These are phyloP conservation scores for Tarsius wallacei DNA, from an alignment of 2,797 vertebrate species.

Conservation along the genomic window DNA sequence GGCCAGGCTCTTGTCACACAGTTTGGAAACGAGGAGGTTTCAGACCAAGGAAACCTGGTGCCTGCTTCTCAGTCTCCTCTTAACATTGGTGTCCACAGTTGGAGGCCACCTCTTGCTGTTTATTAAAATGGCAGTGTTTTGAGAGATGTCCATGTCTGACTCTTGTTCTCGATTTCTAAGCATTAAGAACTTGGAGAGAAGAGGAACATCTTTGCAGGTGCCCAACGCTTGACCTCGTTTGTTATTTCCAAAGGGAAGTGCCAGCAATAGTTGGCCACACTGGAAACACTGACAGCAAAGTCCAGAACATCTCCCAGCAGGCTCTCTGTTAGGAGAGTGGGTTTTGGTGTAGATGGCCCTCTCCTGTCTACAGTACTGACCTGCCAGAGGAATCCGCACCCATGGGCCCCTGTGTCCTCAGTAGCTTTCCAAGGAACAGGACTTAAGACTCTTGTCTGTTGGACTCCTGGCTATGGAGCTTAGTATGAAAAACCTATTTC, in stretches of 20 bases:
- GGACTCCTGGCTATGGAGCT: background rate
- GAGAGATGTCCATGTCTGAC: background rate
- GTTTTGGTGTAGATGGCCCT: background rate
- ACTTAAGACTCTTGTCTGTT: background rate
- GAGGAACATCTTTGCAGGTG: background rate
- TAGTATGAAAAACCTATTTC: background rate
- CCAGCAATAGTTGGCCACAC: no score
- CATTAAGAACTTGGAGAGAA: background rate
- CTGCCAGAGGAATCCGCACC: background rate
- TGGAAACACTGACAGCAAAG: no score
- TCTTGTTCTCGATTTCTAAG: background rate
- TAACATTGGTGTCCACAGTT: fast-evolving
- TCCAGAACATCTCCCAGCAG: background rate
- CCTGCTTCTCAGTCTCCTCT: background rate
- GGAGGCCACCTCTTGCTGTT: fast-evolving
- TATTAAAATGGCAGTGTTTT: background rate
- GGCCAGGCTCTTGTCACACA: background rate
- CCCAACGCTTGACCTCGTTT: background rate
- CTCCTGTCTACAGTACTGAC: background rate
- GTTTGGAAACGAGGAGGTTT: fast-evolving
- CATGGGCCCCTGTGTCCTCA: fast-evolving
- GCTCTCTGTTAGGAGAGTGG: background rate
- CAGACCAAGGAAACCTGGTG: fast-evolving
- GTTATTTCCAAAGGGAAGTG: background rate
- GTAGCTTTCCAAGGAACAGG: background rate